These are phyloP conservation scores for Mamestra brassicae DNA, from an alignment of 2,888 invertebrate genomes.

Conservation along the genomic window DNA sequence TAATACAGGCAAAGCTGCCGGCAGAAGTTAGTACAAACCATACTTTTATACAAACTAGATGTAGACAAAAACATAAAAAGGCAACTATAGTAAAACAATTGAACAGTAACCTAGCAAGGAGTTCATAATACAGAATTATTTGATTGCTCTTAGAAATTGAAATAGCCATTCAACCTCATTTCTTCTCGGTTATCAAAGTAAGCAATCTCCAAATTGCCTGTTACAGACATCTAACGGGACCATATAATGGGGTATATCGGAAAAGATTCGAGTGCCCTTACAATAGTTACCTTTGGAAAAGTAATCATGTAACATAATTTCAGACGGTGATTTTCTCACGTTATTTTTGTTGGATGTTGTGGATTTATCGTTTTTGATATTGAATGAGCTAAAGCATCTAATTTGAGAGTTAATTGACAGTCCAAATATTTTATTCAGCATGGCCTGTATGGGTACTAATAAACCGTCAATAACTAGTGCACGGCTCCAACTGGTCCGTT, in stretches of 20 bases:
- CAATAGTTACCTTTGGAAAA: constrained; percentile 24
- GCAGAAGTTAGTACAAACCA: too few relatives aligned
- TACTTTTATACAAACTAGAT: not conserved
- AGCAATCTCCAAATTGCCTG: constrained; percentile 57
- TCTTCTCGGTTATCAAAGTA: constrained; percentile 56
- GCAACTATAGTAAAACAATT: not conserved
- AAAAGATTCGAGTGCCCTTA: constrained; percentile 29
- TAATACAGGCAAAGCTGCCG: too few relatives aligned
- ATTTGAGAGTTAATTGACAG: too few relatives aligned
- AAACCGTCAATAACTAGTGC: too few relatives aligned
- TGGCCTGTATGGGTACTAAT: too few relatives aligned
- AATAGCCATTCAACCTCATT: constrained; percentile 43
- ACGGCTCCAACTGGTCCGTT: too few relatives aligned
- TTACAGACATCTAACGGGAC: constrained; percentile 44
- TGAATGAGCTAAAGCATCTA: too few relatives aligned
- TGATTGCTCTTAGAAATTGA: constrained; percentile 51
- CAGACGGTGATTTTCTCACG: not conserved
- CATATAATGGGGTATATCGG: constrained; percentile 15
- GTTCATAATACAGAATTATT: constrained; percentile 29
- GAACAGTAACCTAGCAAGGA: not conserved
- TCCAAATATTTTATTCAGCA: too few relatives aligned
- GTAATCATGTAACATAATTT: not conserved
- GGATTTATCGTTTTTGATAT: not conserved
- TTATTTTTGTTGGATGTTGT: constrained; percentile 6
- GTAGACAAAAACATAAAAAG: not conserved